These are phyloP conservation scores for Passerculus sandwichensis DNA, from an alignment of 2,797 vertebrate species.

Conservation along the genomic window DNA sequence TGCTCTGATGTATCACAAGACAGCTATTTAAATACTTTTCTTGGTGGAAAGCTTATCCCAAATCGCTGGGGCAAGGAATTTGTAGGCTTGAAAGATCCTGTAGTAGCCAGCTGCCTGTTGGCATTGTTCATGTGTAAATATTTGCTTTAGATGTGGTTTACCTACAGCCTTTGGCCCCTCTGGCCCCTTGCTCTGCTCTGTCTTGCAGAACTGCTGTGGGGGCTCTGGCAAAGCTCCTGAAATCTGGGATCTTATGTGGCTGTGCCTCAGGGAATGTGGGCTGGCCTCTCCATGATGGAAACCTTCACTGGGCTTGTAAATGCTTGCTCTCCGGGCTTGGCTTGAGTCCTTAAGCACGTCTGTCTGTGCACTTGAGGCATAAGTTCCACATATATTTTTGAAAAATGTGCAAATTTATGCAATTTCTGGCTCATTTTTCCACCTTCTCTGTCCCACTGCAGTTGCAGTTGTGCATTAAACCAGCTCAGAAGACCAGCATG, in stretches of 20 bases:
- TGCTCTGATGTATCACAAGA: not conserved
- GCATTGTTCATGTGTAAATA: constrained; percentile 7
- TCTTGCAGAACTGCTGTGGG: not conserved
- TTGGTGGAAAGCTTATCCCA: not conserved
- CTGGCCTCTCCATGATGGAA: not conserved
- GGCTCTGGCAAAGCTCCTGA: not conserved
- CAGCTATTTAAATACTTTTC: not conserved
- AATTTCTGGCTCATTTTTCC: not conserved
- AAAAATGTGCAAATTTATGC: not conserved
- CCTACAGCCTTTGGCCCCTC: not conserved
- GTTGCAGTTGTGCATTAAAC: not conserved
- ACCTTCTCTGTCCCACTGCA: not conserved
- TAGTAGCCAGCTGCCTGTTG: not conserved
- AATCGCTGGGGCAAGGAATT: not conserved
- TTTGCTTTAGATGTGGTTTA: not conserved
- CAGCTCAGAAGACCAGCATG: not conserved
- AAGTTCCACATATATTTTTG: not conserved
- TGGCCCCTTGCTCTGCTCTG: not conserved
- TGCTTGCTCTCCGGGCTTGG: not conserved
- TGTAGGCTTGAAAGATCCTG: not conserved
- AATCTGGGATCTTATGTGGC: rapidly evolving
- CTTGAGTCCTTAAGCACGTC: not conserved
- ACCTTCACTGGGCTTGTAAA: not conserved
- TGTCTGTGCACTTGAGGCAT: not conserved
- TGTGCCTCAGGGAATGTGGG: not conserved